Evolutionary conservation across 2,888 invertebrate genomes (phyloP).

Genomic region (Drosophila pseudotakahashii): DNA sequence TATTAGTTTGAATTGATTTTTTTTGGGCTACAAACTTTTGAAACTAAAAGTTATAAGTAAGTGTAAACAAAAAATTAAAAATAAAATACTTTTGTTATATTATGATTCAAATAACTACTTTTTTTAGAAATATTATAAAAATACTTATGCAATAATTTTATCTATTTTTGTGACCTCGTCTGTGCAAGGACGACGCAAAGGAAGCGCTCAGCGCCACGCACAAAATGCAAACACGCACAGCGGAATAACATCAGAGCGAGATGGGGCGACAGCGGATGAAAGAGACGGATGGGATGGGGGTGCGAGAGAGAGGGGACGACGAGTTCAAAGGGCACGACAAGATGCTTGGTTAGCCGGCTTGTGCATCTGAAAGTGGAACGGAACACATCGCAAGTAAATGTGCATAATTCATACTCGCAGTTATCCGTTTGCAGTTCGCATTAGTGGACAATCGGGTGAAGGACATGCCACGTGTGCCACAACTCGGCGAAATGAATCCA

Average conservation of each 20-base stretch:
- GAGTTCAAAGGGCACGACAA: constrained; percentile 13
- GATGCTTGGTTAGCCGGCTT: constrained; percentile 29
- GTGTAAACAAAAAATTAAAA: no score
- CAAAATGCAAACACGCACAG: constrained; percentile 48
- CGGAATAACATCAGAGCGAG: constrained; percentile 10
- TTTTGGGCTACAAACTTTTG: no score
- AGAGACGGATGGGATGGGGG: background rate
- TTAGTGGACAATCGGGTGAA: constrained; percentile 61
- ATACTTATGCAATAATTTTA: no score
- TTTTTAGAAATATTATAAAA: background rate
- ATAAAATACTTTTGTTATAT: no score
- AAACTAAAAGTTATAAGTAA: no score
- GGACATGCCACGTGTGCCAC: constrained; percentile 39
- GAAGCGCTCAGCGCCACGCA: constrained; percentile 26
- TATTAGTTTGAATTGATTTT: no score
- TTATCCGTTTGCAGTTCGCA: constrained; percentile 54
- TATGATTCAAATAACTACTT: background rate
- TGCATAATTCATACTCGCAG: constrained; percentile 68
- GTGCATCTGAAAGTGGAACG: constrained; percentile 39
- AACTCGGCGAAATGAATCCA: background rate
- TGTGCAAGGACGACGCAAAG: constrained; percentile 19
- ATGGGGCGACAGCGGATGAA: background rate
- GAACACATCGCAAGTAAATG: constrained; percentile 57
- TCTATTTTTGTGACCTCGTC: background rate
- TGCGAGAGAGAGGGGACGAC: background rate